Conservation (phyloP, 1,140 invertebrate genomes). For the Saccostrea glomerata region DNA sequence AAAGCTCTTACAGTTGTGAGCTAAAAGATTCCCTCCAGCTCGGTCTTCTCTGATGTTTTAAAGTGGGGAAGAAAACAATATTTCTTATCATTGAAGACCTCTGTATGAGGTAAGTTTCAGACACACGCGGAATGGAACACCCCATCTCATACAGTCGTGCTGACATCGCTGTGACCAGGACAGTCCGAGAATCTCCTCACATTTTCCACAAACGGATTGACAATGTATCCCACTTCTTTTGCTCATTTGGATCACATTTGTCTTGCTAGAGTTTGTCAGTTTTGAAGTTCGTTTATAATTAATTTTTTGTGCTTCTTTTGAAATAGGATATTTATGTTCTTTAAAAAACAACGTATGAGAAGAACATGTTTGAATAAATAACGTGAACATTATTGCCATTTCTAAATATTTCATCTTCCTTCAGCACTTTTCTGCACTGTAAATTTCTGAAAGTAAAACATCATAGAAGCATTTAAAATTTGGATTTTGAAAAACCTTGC, state of each 20-base stretch:
- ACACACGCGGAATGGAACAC: background rate
- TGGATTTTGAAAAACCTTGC: background rate
- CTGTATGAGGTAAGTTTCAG: background rate
- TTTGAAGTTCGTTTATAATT: too few relatives aligned
- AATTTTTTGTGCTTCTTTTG: background rate
- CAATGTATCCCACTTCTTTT: slow-evolving; percentile 4
- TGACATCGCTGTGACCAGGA: background rate
- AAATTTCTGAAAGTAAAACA: background rate
- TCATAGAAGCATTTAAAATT: background rate
- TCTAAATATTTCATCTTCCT: background rate
- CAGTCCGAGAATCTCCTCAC: background rate
- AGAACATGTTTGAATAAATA: background rate
- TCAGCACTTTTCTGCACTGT: background rate
- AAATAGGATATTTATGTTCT: background rate
- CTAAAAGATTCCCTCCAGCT: too few relatives aligned
- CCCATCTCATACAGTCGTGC: background rate
- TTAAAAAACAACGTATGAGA: background rate
- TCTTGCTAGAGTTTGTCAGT: background rate
- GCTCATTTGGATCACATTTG: background rate
- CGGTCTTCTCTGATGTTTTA: too few relatives aligned
- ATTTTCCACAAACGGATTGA: slow-evolving; percentile 4
- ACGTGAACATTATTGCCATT: background rate
- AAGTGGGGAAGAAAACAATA: background rate
- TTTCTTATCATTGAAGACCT: background rate
- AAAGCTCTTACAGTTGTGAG: too few relatives aligned